A percentile compares a stretch with the other conserved stretches of the same genome.
phyloP scores from a whole-genome alignment of 2,888 invertebrate species.

The Leptinotarsa rubiginosa region DNA sequence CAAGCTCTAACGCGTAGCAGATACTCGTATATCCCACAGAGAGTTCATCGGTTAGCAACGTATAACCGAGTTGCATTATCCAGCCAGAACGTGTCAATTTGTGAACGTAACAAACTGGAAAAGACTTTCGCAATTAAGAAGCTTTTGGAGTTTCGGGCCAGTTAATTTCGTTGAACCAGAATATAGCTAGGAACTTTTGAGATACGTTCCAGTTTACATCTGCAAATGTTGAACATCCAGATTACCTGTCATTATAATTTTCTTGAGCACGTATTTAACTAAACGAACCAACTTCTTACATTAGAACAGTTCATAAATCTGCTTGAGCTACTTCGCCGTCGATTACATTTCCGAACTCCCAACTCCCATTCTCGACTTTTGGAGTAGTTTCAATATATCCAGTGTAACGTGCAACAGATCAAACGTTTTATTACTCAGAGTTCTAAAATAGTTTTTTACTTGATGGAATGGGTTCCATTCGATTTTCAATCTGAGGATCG shows the following conservation, averaged over 20 bases:
- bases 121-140: slow-evolving; percentile 65
- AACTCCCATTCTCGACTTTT: slow-evolving; percentile 37
- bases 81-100: slow-evolving; percentile 63
- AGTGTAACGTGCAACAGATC: slow-evolving; percentile 45
- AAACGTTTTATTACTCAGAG: slow-evolving; percentile 47
- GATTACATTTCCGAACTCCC: slow-evolving; percentile 49
- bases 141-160: slow-evolving; percentile 55
- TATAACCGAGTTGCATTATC: not conserved
- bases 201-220: slow-evolving; percentile 55
- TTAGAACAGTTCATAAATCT: slow-evolving; percentile 58
- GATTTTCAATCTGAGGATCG: slow-evolving; percentile 4
- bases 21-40: not conserved
- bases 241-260: slow-evolving; percentile 60
- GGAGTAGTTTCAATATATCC: slow-evolving; percentile 48
- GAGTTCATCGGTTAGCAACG: slow-evolving; percentile 3
- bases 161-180: slow-evolving; percentile 54
- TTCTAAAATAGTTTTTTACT: slow-evolving; percentile 25
- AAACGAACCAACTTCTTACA: slow-evolving; percentile 55
- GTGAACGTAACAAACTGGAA: slow-evolving; percentile 65
- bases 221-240: slow-evolving; percentile 52
- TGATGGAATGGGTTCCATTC: slow-evolving; percentile 5
- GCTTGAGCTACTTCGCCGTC: slow-evolving; percentile 51
- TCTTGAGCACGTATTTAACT: slow-evolving; percentile 56
- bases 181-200: slow-evolving; percentile 45
- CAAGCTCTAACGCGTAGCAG: too few species aligned